Evolutionary conservation across 1,140 invertebrate species (phyloP).

Genomic region (Hypsibius dujardini): DNA sequence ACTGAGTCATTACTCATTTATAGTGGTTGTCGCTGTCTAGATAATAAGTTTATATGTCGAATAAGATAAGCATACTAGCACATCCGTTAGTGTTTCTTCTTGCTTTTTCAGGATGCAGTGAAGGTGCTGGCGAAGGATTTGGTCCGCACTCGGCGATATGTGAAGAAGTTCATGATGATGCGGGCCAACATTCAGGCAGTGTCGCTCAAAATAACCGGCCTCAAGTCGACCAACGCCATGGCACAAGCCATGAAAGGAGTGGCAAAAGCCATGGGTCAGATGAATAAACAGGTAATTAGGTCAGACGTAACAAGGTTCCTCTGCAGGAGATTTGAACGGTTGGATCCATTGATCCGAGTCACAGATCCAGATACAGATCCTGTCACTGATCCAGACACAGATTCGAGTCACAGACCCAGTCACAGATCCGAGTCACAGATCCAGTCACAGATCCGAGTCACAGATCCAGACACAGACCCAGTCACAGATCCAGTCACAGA

Average conservation of each 20-base stretch:
- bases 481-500: neutral
- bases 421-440: neutral
- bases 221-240: conserved; percentile 97
- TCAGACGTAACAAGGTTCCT: neutral
- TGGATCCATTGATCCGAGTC: too few species aligned
- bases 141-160: conserved; percentile 77
- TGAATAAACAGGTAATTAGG: conserved; percentile 70
- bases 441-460: neutral
- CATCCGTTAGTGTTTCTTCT: too few species aligned
- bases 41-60: too few species aligned
- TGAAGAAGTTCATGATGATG: conserved; percentile 99
- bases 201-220: conserved; percentile 89
- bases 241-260: conserved; percentile 98
- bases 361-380: too few species aligned
- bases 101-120: conserved; percentile 75
- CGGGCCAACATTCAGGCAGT: conserved; percentile 98
- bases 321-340: too few species aligned
- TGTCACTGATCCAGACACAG: conserved; percentile 1
- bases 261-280: conserved; percentile 89
- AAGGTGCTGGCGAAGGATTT: conserved; percentile 99
- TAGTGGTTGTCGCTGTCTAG: too few species aligned
- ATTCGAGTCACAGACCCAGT: neutral
- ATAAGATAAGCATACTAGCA: too few species aligned
- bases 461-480: too few species aligned
- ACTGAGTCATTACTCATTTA: too few species aligned